Evolutionary conservation across 2,113 vertebrate genomes (phyloP).

Genomic region (Nematolebias whitei): DNA sequence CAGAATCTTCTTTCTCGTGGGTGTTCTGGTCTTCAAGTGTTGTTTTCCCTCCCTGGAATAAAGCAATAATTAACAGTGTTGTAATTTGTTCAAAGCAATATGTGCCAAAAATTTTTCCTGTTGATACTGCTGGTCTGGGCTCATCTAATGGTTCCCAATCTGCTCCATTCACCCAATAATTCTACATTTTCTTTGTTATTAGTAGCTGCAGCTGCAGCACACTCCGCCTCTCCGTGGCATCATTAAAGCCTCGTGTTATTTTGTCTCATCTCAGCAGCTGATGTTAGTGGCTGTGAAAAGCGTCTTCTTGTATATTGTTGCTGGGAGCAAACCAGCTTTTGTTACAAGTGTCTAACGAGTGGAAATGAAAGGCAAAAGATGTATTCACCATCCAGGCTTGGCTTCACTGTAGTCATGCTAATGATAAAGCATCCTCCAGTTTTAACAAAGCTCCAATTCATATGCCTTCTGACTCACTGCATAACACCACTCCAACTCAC

Average conservation of each 20-base stretch:
- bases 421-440: slow-evolving; percentile 71
- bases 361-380: slow-evolving; percentile 77
- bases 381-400: slow-evolving; percentile 55
- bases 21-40: background rate
- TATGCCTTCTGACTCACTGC: slow-evolving; percentile 65
- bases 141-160: slow-evolving; percentile 24
- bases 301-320: slow-evolving; percentile 60
- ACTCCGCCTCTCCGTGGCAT: slow-evolving; percentile 35
- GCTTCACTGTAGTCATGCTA: slow-evolving; percentile 65
- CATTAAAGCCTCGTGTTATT: slow-evolving; percentile 58
- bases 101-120: slow-evolving; percentile 13
- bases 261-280: slow-evolving; percentile 57
- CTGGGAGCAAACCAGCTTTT: slow-evolving; percentile 70
- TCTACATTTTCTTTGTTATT: slow-evolving; percentile 34
- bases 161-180: slow-evolving; percentile 35
- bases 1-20: background rate
- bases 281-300: slow-evolving; percentile 50
- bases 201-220: slow-evolving; percentile 37
- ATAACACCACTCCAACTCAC: slow-evolving; percentile 50
- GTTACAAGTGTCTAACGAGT: slow-evolving; percentile 74
- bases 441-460: slow-evolving; percentile 69
- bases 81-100: slow-evolving; percentile 13
- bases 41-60: background rate
- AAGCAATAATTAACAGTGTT: slow-evolving; percentile 28
- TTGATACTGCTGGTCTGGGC: slow-evolving; percentile 24